phyloP scores from a whole-genome alignment of 2,797 vertebrate genomes.

The Tamandua tetradactyla region DNA sequence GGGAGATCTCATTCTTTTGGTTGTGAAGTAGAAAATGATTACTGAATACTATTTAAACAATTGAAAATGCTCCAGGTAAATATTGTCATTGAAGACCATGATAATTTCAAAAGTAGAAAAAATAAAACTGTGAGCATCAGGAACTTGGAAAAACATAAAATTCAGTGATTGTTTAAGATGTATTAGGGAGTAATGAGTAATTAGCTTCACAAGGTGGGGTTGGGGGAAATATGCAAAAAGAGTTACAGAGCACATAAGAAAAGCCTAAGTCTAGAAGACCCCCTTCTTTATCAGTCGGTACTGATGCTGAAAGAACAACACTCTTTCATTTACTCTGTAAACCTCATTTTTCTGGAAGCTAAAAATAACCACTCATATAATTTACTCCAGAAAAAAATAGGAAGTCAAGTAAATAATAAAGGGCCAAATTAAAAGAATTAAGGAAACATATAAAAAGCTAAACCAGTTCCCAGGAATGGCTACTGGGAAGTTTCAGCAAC shows the following conservation, averaged over 20 bases:
- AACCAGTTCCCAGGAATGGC: slow-evolving; percentile 38
- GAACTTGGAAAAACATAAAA: slow-evolving; percentile 35
- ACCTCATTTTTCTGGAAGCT: slow-evolving; percentile 61
- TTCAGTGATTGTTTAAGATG: slow-evolving; percentile 11
- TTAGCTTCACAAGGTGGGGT: background rate
- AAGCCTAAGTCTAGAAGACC: slow-evolving; percentile 3
- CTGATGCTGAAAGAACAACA: background rate
- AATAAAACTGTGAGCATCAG: background rate
- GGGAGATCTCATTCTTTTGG: slow-evolving; percentile 43
- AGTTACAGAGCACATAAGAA: slow-evolving; percentile 21
- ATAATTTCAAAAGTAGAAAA: slow-evolving; percentile 39
- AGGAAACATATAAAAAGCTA: slow-evolving; percentile 45
- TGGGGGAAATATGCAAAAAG: background rate
- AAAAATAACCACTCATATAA: slow-evolving; percentile 59
- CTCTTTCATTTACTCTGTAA: slow-evolving; percentile 23
- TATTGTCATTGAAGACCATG: slow-evolving; percentile 37
- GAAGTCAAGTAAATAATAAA: slow-evolving; percentile 56
- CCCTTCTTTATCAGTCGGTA: slow-evolving; percentile 16
- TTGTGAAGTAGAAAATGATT: slow-evolving; percentile 40
- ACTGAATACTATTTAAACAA: slow-evolving; percentile 46
- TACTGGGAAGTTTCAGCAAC: slow-evolving; percentile 59
- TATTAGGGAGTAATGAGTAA: slow-evolving; percentile 53
- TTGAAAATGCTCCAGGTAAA: slow-evolving; percentile 38
- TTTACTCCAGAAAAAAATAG: slow-evolving; percentile 64
- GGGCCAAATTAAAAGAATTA: slow-evolving; percentile 53